These are phyloP conservation scores for Apamea epomidion DNA, from an alignment of 2,888 invertebrate species.

Conservation along the genomic window DNA sequence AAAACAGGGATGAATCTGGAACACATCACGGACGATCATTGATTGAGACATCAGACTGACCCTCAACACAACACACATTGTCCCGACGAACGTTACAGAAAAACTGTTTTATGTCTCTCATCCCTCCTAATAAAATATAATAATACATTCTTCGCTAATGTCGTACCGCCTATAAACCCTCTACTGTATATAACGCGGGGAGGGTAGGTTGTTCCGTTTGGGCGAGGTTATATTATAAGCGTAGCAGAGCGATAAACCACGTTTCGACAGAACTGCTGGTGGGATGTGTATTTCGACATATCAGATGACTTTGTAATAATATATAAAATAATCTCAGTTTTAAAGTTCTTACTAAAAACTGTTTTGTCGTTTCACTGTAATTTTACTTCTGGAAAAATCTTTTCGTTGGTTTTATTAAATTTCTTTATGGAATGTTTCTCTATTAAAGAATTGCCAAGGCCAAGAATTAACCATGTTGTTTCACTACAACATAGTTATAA, in stretches of 20 bases:
- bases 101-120: slow-evolving; percentile 40
- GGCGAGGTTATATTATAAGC: not conserved
- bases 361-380: not conserved
- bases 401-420: not conserved
- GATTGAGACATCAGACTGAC: slow-evolving; percentile 16
- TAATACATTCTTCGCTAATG: slow-evolving; percentile 36
- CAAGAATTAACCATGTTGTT: not conserved
- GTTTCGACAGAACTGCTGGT: not conserved
- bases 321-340: not conserved
- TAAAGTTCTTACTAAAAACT: not conserved
- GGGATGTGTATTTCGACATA: not conserved
- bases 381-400: not conserved
- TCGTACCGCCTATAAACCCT: not conserved
- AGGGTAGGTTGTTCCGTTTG: not conserved
- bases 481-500: not conserved
- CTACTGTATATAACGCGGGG: slow-evolving; percentile 1
- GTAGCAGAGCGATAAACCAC: not conserved
- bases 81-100: slow-evolving; percentile 15
- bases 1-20: slow-evolving; percentile 15
- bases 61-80: slow-evolving; percentile 18
- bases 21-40: slow-evolving; percentile 5
- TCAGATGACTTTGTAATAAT: not conserved
- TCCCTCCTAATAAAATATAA: slow-evolving; percentile 45
- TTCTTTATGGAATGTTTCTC: not conserved
- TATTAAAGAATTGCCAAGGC: not conserved